Conservation (phyloP, 2,888 invertebrate genomes). For the Nycteola revayana region DNA sequence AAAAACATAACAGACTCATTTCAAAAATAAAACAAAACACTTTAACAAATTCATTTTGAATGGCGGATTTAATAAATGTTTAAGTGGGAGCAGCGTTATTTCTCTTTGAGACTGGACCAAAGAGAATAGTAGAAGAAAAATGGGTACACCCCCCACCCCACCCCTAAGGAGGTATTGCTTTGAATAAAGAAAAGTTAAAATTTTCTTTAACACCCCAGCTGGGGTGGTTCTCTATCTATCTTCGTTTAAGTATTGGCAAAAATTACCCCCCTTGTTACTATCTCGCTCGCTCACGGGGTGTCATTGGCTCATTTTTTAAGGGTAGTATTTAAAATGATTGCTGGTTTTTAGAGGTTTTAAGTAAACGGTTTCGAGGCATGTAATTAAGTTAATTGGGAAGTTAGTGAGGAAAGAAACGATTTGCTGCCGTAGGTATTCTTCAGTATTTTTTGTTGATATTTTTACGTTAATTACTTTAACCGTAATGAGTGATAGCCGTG, state of each 20-base stretch:
- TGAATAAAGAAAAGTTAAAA: constrained; percentile 82
- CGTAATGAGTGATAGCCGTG: too few species aligned
- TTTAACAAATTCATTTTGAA: constrained; percentile 68
- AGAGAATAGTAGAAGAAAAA: constrained; percentile 77
- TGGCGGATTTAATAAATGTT: constrained; percentile 78
- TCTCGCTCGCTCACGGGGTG: constrained; percentile 58
- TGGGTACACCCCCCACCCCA: constrained; percentile 45
- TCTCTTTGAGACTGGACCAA: constrained; percentile 73
- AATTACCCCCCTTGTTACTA: constrained; percentile 58
- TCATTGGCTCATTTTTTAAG: constrained; percentile 66
- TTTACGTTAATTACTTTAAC: too few species aligned
- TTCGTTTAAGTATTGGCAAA: constrained; percentile 81
- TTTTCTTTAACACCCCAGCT: constrained; percentile 68
- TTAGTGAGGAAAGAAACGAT: too few species aligned
- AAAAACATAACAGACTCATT: constrained; percentile 23
- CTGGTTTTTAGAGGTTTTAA: constrained; percentile 22
- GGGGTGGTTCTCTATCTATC: constrained; percentile 71
- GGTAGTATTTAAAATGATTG: constrained; percentile 37
- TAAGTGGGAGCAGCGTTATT: constrained; percentile 64
- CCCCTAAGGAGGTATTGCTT: constrained; percentile 43
- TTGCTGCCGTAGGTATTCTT: too few species aligned
- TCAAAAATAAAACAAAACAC: constrained; percentile 49
- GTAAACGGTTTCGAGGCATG: neutral
- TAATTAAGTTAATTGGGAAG: neutral
- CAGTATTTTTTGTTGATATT: too few species aligned